These are phyloP conservation scores for Poicephalus gulielmi DNA, from an alignment of 2,113 vertebrate species.

Conservation along the genomic window DNA sequence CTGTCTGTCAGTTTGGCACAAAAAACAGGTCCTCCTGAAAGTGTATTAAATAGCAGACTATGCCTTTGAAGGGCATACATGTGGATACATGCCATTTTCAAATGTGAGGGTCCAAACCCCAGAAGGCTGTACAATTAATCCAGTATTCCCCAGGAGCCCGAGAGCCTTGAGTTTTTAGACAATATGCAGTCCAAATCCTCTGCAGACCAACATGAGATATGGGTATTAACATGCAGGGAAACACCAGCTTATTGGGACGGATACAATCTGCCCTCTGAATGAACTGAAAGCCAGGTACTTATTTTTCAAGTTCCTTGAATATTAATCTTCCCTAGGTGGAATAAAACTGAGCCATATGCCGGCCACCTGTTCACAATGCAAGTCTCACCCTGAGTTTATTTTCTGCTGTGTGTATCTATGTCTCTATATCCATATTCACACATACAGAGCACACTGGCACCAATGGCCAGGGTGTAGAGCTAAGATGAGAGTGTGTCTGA, in stretches of 20 bases:
- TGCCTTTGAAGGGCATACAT: background rate
- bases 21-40: background rate
- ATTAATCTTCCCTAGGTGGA: conserved; percentile 34
- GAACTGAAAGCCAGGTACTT: background rate
- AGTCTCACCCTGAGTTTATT: background rate
- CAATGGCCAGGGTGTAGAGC: rapidly evolving
- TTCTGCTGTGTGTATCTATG: background rate
- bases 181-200: background rate
- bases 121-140: background rate
- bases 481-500: background rate
- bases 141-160: background rate
- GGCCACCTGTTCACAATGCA: conserved; percentile 34
- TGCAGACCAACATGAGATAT: background rate
- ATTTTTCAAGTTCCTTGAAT: conserved; percentile 30
- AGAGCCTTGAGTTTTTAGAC: background rate
- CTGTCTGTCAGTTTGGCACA: background rate
- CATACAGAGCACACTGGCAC: background rate
- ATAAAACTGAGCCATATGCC: conserved; percentile 10
- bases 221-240: background rate
- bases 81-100: background rate
- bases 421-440: background rate
- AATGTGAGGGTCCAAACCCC: background rate
- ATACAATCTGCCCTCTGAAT: background rate
- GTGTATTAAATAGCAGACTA: background rate
- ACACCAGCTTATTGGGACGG: background rate